Percentiles rank a stretch among this genome's conserved stretches.
Conservation (phyloP, 2,797 vertebrate genomes). For the Prunella strophiata region DNA sequence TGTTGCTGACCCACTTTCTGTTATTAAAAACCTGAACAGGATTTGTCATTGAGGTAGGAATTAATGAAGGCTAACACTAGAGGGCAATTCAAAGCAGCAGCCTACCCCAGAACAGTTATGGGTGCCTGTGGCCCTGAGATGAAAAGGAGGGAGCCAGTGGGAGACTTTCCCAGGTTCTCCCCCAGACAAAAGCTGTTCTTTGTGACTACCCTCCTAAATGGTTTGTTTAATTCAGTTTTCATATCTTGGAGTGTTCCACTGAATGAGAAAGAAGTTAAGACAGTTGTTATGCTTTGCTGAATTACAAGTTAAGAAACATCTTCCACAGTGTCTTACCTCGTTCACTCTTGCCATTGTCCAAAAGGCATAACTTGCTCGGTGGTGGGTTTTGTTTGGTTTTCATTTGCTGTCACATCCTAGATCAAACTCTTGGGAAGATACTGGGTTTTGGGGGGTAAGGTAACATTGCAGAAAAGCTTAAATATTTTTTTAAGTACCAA, state of each 20-base stretch:
- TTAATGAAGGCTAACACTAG: slow-evolving; percentile 59
- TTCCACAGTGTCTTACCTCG: neutral
- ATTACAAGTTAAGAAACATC: neutral
- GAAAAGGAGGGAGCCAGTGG: neutral
- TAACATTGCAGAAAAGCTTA: neutral
- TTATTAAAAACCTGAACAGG: slow-evolving; percentile 46
- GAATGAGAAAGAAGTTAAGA: neutral
- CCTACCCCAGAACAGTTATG: neutral
- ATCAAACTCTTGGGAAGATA: neutral
- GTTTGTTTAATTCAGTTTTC: neutral
- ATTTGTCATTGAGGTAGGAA: slow-evolving; percentile 42
- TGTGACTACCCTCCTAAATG: neutral
- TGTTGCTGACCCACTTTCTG: slow-evolving; percentile 43
- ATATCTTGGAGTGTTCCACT: neutral
- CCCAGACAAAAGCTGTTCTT: neutral
- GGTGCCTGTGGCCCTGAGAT: neutral
- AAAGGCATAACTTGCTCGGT: neutral
- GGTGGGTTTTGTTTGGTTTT: neutral
- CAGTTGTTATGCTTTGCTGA: neutral
- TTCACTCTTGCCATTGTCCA: neutral
- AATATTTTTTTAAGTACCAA: neutral
- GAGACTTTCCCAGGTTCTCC: neutral
- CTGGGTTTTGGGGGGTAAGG: neutral
- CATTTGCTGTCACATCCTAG: neutral
- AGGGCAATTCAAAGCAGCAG: slow-evolving; percentile 61